Conservation (phyloP, 1,140 invertebrate genomes). For the Zaprionus ornatus region DNA sequence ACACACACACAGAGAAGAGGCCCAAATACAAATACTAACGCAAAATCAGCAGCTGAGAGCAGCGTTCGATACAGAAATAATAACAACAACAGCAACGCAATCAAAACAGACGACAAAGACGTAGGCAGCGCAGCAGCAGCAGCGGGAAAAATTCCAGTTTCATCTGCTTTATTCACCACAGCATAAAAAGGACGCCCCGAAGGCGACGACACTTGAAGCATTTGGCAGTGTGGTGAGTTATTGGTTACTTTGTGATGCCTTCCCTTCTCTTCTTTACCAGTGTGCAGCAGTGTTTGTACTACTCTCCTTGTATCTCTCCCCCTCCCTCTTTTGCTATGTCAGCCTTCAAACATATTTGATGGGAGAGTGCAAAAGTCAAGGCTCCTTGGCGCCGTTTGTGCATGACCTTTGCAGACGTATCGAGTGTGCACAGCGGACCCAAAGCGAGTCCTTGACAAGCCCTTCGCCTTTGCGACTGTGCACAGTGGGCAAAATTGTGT, state of each 20-base stretch:
- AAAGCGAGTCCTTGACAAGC: slow-evolving; percentile 62
- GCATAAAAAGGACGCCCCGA: slow-evolving; percentile 42
- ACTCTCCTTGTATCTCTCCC: background rate
- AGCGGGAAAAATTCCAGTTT: slow-evolving; percentile 45
- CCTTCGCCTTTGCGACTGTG: slow-evolving; percentile 5
- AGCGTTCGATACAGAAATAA: slow-evolving; percentile 28
- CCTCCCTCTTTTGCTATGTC: background rate
- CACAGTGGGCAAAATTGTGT: slow-evolving; percentile 56
- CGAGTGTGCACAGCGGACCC: slow-evolving; percentile 38
- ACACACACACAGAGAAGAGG: slow-evolving; percentile 19
- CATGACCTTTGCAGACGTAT: slow-evolving; percentile 68
- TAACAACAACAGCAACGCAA: slow-evolving; percentile 30
- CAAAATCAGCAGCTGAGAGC: slow-evolving; percentile 44
- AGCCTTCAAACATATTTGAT: slow-evolving; percentile 58
- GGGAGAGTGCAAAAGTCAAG: slow-evolving; percentile 80
- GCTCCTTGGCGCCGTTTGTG: slow-evolving; percentile 57
- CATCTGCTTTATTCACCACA: slow-evolving; percentile 39
- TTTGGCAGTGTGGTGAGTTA: slow-evolving; percentile 53
- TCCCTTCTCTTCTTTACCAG: slow-evolving; percentile 7
- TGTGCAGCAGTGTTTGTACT: slow-evolving; percentile 36
- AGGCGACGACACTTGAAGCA: slow-evolving; percentile 50
- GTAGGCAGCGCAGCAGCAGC: slow-evolving; percentile 3
- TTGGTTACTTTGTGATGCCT: slow-evolving; percentile 24
- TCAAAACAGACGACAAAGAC: slow-evolving; percentile 43
- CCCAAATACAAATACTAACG: slow-evolving; percentile 47